Evolutionary conservation across 2,888 invertebrate species (phyloP), one percentile per base, ranked within the genome.

Genomic region (Ophioninae sp.): DNA sequence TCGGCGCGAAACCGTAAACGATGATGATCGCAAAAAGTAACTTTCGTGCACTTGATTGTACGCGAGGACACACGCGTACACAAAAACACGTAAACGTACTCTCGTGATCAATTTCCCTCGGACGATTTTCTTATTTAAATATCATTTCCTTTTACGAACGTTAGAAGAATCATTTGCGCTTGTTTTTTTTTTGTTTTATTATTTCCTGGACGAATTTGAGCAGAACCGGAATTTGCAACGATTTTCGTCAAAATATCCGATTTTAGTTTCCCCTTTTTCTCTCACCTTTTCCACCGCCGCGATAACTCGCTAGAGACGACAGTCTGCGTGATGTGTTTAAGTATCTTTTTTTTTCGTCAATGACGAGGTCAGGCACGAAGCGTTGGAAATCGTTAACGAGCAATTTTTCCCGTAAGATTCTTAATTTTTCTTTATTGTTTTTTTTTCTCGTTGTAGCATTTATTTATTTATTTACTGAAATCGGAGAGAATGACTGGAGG

Each of bases 131-230:
- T 72, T 64, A 30, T 30, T 17, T 58, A 58, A 51, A 51, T 41
- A 58, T 58, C 20, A 30, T 41, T 39, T 58, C 23, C 67, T 39
- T 76, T 65, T 63, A 77, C 74, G 69, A 58, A 68, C 59, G 75
- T 6, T 65, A 71, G 59, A 81, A 78, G 65, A 81, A 75, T 79
- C 58, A 82, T 79, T 67, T 61, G 75, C 65, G 78, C 63, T 81
- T 75, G 37, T 17, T 63, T 68, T 73, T 30, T 72, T 67, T 51
- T 10, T 63, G 61, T 68, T 58, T 58, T 6, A 37, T 72, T 83
- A 81, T 56, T 81, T 84, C 81, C 78, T 79, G 81, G 81, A 81
- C 75, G 79, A 81, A 79, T 79, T 84, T 81, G 84, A 84, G 84
- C 81, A 81, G 73, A 74, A 80, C 67, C 75, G 71, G 79, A 79